A percentile compares a stretch with the other conserved stretches of the same genome.
phyloP scores from a whole-genome alignment of 2,888 invertebrate species.

The Macrophya alboannulata region DNA sequence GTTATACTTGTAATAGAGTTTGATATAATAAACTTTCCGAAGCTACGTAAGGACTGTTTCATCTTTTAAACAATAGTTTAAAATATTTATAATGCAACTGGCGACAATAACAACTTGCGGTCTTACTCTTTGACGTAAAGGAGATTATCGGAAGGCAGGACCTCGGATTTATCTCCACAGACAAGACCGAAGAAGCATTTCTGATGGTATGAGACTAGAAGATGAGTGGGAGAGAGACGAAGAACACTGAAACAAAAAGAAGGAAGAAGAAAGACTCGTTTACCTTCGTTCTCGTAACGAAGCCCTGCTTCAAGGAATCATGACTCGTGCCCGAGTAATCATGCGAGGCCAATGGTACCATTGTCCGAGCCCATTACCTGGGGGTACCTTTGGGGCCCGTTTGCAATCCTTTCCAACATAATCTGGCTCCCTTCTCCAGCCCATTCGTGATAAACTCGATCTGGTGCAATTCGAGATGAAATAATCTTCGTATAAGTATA shows the following conservation, averaged over 20 bases:
- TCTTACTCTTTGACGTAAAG: conserved; percentile 39
- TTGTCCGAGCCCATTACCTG: conserved; percentile 53
- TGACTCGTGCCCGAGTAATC: conserved; percentile 55
- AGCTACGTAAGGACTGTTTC: background rate
- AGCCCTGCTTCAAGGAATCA: conserved; percentile 51
- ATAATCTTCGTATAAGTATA: background rate
- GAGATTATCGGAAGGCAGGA: conserved; percentile 14
- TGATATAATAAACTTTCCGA: conserved; percentile 8
- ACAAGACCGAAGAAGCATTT: conserved; percentile 22
- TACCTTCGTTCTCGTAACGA: conserved; percentile 55
- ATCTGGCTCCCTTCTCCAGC: conserved; percentile 10
- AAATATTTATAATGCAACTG: conserved; percentile 4
- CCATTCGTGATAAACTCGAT: background rate
- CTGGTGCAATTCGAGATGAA: conserved; percentile 18
- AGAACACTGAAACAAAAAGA: conserved; percentile 20
- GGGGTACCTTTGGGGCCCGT: conserved; percentile 49
- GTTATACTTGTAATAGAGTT: background rate
- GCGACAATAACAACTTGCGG: conserved; percentile 28
- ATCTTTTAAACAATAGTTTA: background rate
- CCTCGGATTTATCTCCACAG: conserved; percentile 27
- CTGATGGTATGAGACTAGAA: background rate
- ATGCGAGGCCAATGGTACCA: conserved; percentile 56
- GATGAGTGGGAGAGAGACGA: conserved; percentile 15
- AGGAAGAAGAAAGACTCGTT: conserved; percentile 42
- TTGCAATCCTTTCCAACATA: conserved; percentile 42